phyloP scores from a whole-genome alignment of 1,140 invertebrate genomes.

The Mactra quadrangularis region DNA sequence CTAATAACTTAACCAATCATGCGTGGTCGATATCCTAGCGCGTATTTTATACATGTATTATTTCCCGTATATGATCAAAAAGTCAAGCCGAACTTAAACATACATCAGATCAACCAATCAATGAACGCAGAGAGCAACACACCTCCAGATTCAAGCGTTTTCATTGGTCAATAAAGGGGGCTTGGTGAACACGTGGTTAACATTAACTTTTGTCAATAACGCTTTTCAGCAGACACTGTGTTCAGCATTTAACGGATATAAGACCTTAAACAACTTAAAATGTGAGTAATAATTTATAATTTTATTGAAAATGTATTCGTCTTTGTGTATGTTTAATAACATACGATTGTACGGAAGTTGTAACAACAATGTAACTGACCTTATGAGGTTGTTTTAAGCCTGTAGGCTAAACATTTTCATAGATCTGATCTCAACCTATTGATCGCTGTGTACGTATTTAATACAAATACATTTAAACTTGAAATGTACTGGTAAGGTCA shows the following conservation, averaged over 20 bases:
- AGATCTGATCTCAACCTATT: too few species aligned
- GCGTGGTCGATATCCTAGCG: too few species aligned
- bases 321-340: background rate
- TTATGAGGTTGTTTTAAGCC: too few species aligned
- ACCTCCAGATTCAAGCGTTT: slow-evolving; percentile 13
- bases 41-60: too few species aligned
- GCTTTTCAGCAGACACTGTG: background rate
- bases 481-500: too few species aligned
- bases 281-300: background rate
- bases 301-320: background rate
- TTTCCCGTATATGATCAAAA: too few species aligned
- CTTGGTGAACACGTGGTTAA: slow-evolving; percentile 27
- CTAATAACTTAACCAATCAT: too few species aligned
- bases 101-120: background rate
- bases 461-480: too few species aligned
- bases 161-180: slow-evolving; percentile 27
- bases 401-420: too few species aligned
- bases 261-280: background rate
- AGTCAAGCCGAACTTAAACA: background rate
- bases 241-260: background rate
- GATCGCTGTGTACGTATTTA: too few species aligned
- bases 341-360: too few species aligned
- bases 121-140: background rate
- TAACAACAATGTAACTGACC: too few species aligned
- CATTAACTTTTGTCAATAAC: background rate